A percentile compares a stretch with the other conserved stretches of the same genome.
phyloP scores from a whole-genome alignment of 2,797 vertebrate genomes.

The Protosalanx chinensis region DNA sequence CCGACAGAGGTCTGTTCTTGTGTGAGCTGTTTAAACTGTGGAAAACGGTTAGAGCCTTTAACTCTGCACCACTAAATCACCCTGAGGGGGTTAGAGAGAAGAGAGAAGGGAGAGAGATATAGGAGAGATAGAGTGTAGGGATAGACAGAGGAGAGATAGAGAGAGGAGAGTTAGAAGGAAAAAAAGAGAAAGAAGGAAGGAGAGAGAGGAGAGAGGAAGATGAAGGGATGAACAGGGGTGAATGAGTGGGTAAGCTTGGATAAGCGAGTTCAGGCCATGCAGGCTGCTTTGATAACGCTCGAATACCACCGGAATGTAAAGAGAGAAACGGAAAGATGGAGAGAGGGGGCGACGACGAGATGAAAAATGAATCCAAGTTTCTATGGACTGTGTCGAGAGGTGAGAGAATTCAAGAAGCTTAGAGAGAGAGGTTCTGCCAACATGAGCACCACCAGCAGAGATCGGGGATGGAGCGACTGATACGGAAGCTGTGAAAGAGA shows the following conservation, averaged over 20 bases:
- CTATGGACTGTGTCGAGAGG: too few relatives aligned
- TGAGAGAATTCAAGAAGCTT: not conserved
- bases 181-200: not conserved
- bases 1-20: conserved; percentile 3
- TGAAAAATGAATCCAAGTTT: not conserved
- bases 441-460: too few relatives aligned
- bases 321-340: not conserved
- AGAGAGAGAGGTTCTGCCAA: not conserved
- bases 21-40: conserved; percentile 3
- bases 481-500: not conserved
- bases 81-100: conserved; percentile 16
- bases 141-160: too few relatives aligned
- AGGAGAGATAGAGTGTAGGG: not conserved
- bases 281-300: too few relatives aligned
- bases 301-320: not conserved
- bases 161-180: too few relatives aligned
- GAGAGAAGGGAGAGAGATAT: conserved; percentile 8
- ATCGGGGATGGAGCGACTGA: not conserved
- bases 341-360: not conserved
- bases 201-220: not conserved
- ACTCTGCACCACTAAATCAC: conserved; percentile 5
- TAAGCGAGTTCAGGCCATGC: too few relatives aligned
- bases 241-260: not conserved
- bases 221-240: not conserved
- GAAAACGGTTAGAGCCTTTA: conserved; percentile 8